Conservation (phyloP, 2,113 vertebrate genomes). For the Actinemys pallida region DNA sequence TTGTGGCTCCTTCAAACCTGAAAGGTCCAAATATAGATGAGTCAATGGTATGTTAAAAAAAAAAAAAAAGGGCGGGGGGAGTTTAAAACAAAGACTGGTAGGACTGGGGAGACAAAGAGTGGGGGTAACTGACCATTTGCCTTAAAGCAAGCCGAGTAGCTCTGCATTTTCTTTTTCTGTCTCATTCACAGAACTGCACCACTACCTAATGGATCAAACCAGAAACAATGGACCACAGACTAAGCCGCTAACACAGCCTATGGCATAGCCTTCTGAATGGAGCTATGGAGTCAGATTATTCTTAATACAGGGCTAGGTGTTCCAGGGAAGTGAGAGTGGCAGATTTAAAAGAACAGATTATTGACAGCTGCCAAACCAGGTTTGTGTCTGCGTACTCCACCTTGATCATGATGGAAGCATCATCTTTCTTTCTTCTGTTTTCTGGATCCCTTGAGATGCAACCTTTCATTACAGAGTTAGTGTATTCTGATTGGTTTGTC, state of each 20-base stretch:
- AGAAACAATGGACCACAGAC: neutral
- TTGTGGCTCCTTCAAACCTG: conserved; percentile 59
- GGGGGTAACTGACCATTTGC: neutral
- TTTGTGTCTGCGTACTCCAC: accelerated
- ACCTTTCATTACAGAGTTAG: conserved; percentile 15
- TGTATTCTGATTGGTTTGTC: neutral
- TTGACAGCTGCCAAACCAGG: neutral
- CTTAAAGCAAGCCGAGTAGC: neutral
- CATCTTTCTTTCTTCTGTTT: neutral
- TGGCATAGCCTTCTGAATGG: neutral
- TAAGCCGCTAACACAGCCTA: neutral
- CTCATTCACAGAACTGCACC: neutral
- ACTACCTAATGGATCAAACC: neutral
- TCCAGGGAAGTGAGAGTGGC: neutral
- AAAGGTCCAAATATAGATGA: conserved; percentile 70
- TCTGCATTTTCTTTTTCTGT: neutral
- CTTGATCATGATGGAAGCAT: neutral
- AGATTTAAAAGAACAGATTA: neutral
- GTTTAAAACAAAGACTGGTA: neutral
- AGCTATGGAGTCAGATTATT: neutral
- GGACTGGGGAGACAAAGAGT: neutral
- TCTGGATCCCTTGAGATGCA: neutral
- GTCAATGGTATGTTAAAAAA: conserved; percentile 67
- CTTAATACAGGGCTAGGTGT: neutral
- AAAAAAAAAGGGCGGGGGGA: neutral